phyloP scores from a whole-genome alignment of 2,113 vertebrate genomes.

The Xiphophorus maculatus region DNA sequence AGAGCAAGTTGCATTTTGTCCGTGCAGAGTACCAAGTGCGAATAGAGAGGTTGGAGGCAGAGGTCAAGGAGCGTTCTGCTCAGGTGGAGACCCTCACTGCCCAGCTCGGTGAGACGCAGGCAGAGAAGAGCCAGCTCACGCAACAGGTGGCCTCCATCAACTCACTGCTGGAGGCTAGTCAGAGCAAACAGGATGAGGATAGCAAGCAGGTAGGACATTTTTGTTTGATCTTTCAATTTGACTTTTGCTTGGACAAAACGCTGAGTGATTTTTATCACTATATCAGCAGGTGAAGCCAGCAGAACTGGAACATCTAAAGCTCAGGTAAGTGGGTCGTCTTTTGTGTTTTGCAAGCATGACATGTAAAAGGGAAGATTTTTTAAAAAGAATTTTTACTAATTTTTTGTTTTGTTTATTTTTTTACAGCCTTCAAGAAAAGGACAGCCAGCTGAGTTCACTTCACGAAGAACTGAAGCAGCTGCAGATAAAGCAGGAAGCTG shows the following conservation, averaged over 20 bases:
- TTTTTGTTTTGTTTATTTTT: neutral
- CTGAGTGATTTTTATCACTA: slow-evolving; percentile 1
- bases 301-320: slow-evolving; percentile 81
- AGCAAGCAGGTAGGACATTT: slow-evolving; percentile 74
- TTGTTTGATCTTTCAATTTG: neutral
- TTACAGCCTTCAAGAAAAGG: slow-evolving; percentile 69
- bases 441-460: slow-evolving; percentile 57
- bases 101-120: slow-evolving; percentile 80
- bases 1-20: neutral
- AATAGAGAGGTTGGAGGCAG: slow-evolving; percentile 80
- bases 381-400: neutral
- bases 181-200: slow-evolving; percentile 75
- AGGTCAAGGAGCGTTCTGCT: slow-evolving; percentile 77
- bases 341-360: neutral
- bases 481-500: slow-evolving; percentile 58
- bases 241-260: slow-evolving; percentile 1
- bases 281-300: slow-evolving; percentile 53
- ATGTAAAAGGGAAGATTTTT: neutral
- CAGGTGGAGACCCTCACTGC: slow-evolving; percentile 80
- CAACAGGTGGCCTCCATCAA: slow-evolving; percentile 86
- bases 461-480: slow-evolving; percentile 69
- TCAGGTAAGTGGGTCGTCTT: slow-evolving; percentile 74
- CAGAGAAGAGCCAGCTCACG: slow-evolving; percentile 82
- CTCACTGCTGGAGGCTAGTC: slow-evolving; percentile 86
- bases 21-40: slow-evolving; percentile 83